Conservation (phyloP, 2,113 vertebrate species). For the Panthera uncia region DNA sequence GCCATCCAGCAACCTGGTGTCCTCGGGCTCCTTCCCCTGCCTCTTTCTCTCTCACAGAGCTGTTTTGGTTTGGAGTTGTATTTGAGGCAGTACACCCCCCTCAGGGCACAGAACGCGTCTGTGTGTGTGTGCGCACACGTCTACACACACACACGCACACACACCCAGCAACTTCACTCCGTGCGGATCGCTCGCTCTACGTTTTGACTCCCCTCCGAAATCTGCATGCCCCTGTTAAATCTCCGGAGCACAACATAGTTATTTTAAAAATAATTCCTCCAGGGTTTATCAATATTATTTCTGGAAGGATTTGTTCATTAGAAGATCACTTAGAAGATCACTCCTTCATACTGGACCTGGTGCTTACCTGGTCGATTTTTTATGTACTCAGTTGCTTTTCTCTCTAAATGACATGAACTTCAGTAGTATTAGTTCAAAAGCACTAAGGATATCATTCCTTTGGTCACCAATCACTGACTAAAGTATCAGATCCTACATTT, state of each 20-base stretch:
- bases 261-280: neutral
- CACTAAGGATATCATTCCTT: neutral
- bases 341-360: neutral
- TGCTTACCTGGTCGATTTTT: neutral
- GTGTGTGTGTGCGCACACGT: accelerated
- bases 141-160: too few species aligned
- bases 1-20: neutral
- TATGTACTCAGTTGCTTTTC: neutral
- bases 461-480: neutral
- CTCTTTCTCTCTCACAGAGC: neutral
- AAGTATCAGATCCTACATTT: neutral
- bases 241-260: neutral
- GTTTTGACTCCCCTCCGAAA: neutral
- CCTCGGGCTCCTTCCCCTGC: neutral
- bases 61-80: neutral
- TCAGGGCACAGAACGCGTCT: neutral
- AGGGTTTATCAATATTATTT: neutral
- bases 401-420: neutral
- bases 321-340: neutral
- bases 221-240: neutral
- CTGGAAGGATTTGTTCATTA: neutral
- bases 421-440: neutral
- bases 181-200: neutral
- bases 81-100: neutral
- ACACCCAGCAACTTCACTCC: neutral